A percentile compares a stretch with the other conserved stretches of the same genome.
These are phyloP conservation scores for Sesamia inferens DNA, from an alignment of 2,888 invertebrate genomes.

Conservation along the genomic window DNA sequence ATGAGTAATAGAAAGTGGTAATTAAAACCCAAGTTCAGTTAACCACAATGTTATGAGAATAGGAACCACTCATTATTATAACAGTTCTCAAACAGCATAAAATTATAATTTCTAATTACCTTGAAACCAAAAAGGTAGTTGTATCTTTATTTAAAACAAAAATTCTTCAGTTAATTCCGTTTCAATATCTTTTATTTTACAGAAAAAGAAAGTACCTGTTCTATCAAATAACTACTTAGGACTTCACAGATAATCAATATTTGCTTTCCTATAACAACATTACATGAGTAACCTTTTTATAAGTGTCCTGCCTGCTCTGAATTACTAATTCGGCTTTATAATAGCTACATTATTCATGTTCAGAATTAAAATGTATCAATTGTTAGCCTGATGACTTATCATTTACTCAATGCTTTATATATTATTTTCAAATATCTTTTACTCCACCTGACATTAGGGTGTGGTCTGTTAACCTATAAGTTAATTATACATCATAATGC, in stretches of 20 bases:
- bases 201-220: slow-evolving; percentile 1
- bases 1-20: slow-evolving; percentile 57
- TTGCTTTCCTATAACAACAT: slow-evolving; percentile 31
- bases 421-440: slow-evolving; percentile 20
- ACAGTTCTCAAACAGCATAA: slow-evolving; percentile 52
- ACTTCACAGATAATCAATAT: slow-evolving; percentile 27
- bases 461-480: slow-evolving; percentile 59
- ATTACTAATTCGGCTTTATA: slow-evolving; percentile 26
- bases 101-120: slow-evolving; percentile 51
- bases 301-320: slow-evolving; percentile 11
- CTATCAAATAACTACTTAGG: slow-evolving; percentile 2
- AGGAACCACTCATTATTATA: slow-evolving; percentile 52
- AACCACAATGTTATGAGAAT: slow-evolving; percentile 55
- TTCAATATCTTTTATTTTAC: not conserved
- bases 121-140: slow-evolving; percentile 11
- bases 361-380: slow-evolving; percentile 39
- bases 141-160: slow-evolving; percentile 3
- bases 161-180: not conserved
- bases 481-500: slow-evolving; percentile 26
- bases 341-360: slow-evolving; percentile 30
- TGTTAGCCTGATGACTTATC: slow-evolving; percentile 15
- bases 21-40: slow-evolving; percentile 51
- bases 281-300: slow-evolving; percentile 39
- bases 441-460: slow-evolving; percentile 52
- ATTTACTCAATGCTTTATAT: slow-evolving; percentile 14